Conservation (phyloP, 2,113 vertebrate genomes). For the Mirza zaza region DNA sequence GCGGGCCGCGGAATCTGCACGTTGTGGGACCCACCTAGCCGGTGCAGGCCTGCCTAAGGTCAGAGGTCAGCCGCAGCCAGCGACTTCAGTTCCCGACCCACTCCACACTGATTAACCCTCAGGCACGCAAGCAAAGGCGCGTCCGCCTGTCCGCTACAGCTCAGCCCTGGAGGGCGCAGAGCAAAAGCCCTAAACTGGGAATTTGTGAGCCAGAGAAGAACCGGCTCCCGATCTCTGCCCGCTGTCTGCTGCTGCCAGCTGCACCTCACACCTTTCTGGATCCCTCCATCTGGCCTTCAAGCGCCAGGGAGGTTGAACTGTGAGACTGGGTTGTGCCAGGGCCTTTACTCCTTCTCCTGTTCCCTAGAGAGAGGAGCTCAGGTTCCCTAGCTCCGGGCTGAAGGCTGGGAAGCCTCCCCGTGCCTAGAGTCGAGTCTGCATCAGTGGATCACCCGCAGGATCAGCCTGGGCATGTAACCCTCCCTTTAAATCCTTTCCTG, state of each 20-base stretch:
- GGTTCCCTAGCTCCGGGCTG: neutral
- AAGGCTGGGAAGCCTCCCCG: neutral
- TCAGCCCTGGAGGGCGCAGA: neutral
- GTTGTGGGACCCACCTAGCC: neutral
- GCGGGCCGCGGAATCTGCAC: neutral
- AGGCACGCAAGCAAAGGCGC: neutral
- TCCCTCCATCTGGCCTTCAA: neutral
- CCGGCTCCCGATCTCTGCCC: neutral
- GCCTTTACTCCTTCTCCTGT: neutral
- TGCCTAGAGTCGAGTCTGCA: neutral
- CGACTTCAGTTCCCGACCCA: conserved; percentile 59
- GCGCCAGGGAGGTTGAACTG: neutral
- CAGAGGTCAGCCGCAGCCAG: conserved; percentile 82
- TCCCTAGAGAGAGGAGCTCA: neutral
- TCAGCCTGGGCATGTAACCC: neutral
- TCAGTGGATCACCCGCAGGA: neutral
- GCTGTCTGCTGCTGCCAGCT: neutral
- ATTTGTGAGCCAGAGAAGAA: neutral
- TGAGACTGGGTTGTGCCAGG: neutral
- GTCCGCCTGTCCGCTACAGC: neutral
- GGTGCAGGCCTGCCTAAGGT: conserved; percentile 72
- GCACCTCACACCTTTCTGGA: neutral
- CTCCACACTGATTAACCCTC: conserved; percentile 54
- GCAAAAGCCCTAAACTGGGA: neutral
- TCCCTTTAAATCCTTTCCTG: neutral